Evolutionary conservation across 2,797 vertebrate genomes (phyloP), one percentile per base, ranked within the genome.

Genomic region (Petrocephalus schoutedeni): DNA sequence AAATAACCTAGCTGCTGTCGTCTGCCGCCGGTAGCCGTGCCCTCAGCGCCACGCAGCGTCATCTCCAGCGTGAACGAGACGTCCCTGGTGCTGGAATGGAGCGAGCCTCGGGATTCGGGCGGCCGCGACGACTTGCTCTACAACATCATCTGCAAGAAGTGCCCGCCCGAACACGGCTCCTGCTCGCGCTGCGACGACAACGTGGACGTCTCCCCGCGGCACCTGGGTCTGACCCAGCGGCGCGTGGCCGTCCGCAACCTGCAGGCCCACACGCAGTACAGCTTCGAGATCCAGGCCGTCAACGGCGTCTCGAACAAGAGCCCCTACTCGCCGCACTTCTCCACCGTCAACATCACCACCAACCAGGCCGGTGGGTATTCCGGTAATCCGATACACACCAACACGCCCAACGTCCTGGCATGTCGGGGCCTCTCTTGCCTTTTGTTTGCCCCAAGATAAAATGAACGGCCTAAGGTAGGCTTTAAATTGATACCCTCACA

Each of bases 41-140:
- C 98, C 0, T 97, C 96, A 0, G 95, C 97, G 0, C 98, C 98
- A 0, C 96, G 96, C 90, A 98, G 93, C 0, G 97, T 99, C 84
- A 98, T 99, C 93, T 99, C 98, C 94, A 99, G 97, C 0, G 98
- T 99, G 88, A 99, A 99, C 0, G 98, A 99, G 95, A 99, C 98
- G 0, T 99, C 98, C 0, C 95, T 99, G 90, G 97, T 96, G 92
- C 94, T 99, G 59, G 98, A 99, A 92, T 99, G 98, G 98, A 97
- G 97, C 0, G 98, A 99, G 92, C 98, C 98, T 0, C 95, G 95
- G 77, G 97, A 98, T 91, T 95, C 95, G 0, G 98, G 98, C 0
- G 98, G 98, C 45, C 95, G 98, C 7, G 95, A 96, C 0, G 98
- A 99, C 94, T 95, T 98, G 71, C 96, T 98, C 14, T 99, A 99